These are phyloP conservation scores for Drosophila sordidapex DNA, from an alignment of 2,888 invertebrate genomes.

Conservation along the genomic window DNA sequence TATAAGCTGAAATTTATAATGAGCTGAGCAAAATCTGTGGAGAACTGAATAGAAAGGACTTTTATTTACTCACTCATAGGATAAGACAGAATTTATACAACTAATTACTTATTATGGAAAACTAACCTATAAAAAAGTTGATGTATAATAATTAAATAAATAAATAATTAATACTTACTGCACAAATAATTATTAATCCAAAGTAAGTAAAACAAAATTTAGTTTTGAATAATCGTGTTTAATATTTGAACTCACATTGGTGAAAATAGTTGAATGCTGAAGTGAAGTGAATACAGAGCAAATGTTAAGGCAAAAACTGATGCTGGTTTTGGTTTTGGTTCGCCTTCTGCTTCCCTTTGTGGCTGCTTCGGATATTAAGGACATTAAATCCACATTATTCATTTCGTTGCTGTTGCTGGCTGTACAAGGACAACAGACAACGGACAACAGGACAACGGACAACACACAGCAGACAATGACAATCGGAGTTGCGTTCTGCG, in stretches of 20 bases:
- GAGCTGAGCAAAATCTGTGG: background rate
- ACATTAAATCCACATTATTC: conserved; percentile 76
- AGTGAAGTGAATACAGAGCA: conserved; percentile 8
- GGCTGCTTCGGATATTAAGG: conserved; percentile 71
- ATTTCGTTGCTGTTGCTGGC: conserved; percentile 48
- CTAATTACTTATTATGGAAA: background rate
- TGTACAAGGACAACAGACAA: conserved; percentile 24
- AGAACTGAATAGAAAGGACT: background rate
- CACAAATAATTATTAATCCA: background rate
- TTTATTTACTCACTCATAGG: too few relatives aligned
- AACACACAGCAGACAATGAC: conserved; percentile 56
- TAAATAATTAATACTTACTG: background rate
- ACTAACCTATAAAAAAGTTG: background rate
- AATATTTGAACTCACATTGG: background rate
- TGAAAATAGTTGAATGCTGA: background rate
- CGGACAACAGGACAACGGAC: conserved; percentile 2
- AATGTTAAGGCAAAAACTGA: conserved; percentile 52
- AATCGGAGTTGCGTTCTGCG: conserved; percentile 46
- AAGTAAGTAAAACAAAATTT: background rate
- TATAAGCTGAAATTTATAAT: background rate
- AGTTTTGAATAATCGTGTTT: background rate
- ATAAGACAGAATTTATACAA: background rate
- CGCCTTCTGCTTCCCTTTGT: conserved; percentile 54
- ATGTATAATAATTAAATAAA: background rate
- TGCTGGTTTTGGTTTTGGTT: conserved; percentile 44